Base-by-base conservation (phyloP, 2,797 vertebrate species). In the Taenioides sp. region DNA sequence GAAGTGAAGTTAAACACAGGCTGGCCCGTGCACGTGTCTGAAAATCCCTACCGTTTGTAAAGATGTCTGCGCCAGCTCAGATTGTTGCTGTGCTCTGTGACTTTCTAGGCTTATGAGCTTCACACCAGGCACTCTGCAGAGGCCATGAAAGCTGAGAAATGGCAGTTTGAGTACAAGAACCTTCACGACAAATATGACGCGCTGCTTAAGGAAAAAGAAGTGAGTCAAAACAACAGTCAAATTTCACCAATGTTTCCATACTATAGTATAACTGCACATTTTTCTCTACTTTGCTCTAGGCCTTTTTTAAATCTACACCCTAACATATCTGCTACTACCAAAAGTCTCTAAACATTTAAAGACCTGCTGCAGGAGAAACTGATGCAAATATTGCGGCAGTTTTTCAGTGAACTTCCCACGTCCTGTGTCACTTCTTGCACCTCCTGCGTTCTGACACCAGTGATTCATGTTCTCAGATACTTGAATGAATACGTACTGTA, bases 131-230 rank as follows among this genome's bases (percentile, higher is more conserved):
- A 95, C 81, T 93, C 94, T 0, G 87, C 94, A 0, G 96, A 97
- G 90, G 95, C 95, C 65, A 84, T 96, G 92, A 95, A 96, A 86
- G 95, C 96, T 0, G 96, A 97, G 88, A 96, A 96, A 74, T 97
- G 96, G 96, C 94, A 96, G 68, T 96, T 97, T 74, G 96, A 98
- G 86, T 97, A 92, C 85, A 94, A 89, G 71, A 96, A 95, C 84
- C 93, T 97, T 63, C 79, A 93, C n/a, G 96, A 96, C 85, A 97
- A 97, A 83, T 96, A 93, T 10, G 93, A 97, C 2, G 91, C 90
- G 0, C 88, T 95, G 84, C 86, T 90, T 52, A 96, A 96, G 79
- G 96, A 98, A 86, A 96, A 95, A 83, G 96, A 96, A 94, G 96
- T 97, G 85, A 88, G 70, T 83, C 0, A 11, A 47, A 12, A 28